Percentiles rank a stretch among this genome's conserved stretches.
These are phyloP conservation scores for Allacma fusca DNA, from an alignment of 2,888 invertebrate species.

Conservation along the genomic window DNA sequence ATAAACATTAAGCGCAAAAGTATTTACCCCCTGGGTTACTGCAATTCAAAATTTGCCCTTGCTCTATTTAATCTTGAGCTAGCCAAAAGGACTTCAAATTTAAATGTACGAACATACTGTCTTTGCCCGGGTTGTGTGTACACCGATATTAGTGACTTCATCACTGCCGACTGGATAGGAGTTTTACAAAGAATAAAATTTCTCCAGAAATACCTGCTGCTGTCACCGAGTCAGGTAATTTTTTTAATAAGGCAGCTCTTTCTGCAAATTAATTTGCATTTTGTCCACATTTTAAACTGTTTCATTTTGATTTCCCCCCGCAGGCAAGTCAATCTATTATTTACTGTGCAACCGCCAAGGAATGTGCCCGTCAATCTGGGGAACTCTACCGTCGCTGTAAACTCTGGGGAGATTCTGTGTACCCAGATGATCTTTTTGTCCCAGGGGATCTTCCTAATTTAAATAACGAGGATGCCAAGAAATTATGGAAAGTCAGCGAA, in stretches of 20 bases:
- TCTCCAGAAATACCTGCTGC: conserved; percentile 18
- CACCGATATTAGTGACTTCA: conserved; percentile 44
- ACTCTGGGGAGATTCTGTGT: conserved; percentile 67
- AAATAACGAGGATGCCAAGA: conserved; percentile 71
- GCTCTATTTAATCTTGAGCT: conserved; percentile 64
- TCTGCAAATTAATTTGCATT: no score
- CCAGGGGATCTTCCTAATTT: conserved; percentile 67
- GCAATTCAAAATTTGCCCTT: conserved; percentile 64
- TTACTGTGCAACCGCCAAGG: conserved; percentile 78
- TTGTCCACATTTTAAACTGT: no score
- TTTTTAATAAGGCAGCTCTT: no score
- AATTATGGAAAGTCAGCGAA: conserved; percentile 80
- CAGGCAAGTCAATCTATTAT: conserved; percentile 66
- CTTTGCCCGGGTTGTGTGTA: conserved; percentile 56
- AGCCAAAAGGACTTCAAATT: conserved; percentile 58
- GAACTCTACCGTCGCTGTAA: conserved; percentile 78
- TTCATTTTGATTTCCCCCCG: not conserved
- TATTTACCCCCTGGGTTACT: conserved; percentile 60
- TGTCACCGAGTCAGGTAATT: conserved; percentile 27
- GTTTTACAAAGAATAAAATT: not conserved
- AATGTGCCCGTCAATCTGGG: conserved; percentile 74
- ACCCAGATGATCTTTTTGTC: conserved; percentile 29
- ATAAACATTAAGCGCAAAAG: not conserved
- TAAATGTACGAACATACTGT: conserved; percentile 40
- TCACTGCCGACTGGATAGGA: not conserved